Percentiles rank a stretch among this genome's conserved stretches.
Evolutionary conservation across 2,888 invertebrate genomes (phyloP).

Genomic region (Eupithecia abbreviata): DNA sequence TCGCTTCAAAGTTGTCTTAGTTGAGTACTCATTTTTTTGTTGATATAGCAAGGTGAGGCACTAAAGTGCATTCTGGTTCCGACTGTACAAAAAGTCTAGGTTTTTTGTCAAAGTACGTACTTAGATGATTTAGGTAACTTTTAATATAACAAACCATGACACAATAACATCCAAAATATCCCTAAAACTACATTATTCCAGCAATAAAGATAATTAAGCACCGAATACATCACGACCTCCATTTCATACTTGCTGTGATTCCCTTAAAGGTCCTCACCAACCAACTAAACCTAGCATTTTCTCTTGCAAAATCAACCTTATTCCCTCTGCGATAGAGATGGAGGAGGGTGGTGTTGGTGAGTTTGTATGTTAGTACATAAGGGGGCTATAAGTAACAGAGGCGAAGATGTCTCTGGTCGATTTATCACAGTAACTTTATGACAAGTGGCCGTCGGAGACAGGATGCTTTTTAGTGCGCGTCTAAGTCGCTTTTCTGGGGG

Average conservation of each 20-base stretch:
- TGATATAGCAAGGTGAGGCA: not conserved
- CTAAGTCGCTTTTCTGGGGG: slow-evolving; percentile 45
- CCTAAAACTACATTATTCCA: slow-evolving; percentile 49
- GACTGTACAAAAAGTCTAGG: not conserved
- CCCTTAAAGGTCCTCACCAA: slow-evolving; percentile 49
- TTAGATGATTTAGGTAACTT: not conserved
- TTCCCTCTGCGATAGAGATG: not conserved
- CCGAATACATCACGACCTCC: slow-evolving; percentile 71
- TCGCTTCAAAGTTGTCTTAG: not conserved
- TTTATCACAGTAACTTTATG: slow-evolving; percentile 80
- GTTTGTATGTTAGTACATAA: slow-evolving; percentile 59
- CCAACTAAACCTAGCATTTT: not conserved
- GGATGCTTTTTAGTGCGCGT: slow-evolving; percentile 77
- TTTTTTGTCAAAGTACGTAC: not conserved
- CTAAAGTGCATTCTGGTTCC: not conserved
- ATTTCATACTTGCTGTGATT: slow-evolving; percentile 62
- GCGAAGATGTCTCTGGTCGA: slow-evolving; percentile 75
- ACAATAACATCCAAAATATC: slow-evolving; percentile 29
- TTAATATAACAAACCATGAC: not conserved
- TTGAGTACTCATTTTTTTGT: not conserved
- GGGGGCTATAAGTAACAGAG: slow-evolving; percentile 78
- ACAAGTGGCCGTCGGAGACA: slow-evolving; percentile 79
- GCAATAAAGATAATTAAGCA: slow-evolving; percentile 71
- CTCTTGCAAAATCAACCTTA: slow-evolving; percentile 32
- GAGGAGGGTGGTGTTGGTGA: slow-evolving; percentile 34